Percentiles rank a stretch among this genome's conserved stretches.
Evolutionary conservation across 2,888 invertebrate genomes (phyloP).

Genomic region (Lottia scabra): DNA sequence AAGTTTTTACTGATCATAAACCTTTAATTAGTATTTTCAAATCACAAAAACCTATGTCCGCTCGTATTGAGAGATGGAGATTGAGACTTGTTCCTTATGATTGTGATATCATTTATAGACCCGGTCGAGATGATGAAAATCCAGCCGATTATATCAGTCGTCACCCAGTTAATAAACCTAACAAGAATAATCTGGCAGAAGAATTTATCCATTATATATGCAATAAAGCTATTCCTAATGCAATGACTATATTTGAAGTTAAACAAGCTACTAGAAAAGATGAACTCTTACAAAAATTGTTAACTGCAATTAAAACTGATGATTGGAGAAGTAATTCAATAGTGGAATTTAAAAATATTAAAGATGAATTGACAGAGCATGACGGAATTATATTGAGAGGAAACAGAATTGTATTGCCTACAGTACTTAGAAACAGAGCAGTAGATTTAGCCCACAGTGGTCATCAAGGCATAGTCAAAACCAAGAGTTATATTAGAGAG

Average conservation of each 20-base stretch:
- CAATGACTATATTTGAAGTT: conserved; percentile 31
- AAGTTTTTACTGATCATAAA: conserved; percentile 49
- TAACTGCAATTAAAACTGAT: conserved; percentile 24
- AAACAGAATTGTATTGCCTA: conserved; percentile 30
- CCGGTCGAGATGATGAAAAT: conserved; percentile 38
- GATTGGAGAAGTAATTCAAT: conserved; percentile 20
- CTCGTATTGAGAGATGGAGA: conserved; percentile 36
- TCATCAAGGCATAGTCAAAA: background rate
- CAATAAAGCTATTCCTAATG: conserved; percentile 31
- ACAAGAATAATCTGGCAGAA: conserved; percentile 26
- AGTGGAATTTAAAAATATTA: conserved; percentile 13
- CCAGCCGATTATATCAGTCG: conserved; percentile 39
- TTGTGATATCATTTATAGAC: conserved; percentile 28
- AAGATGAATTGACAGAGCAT: conserved; percentile 17
- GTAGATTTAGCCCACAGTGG: background rate
- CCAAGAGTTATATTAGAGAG: conserved; percentile 12
- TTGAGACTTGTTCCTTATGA: conserved; percentile 31
- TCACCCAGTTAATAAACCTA: conserved; percentile 28
- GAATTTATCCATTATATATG: conserved; percentile 27
- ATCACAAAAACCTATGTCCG: conserved; percentile 40
- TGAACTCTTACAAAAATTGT: too few relatives aligned
- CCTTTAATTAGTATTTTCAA: conserved; percentile 46
- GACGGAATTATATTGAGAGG: conserved; percentile 26
- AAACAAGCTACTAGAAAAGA: conserved; percentile 19
- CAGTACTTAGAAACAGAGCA: too few relatives aligned